These are phyloP conservation scores for Micoletzkya japonica DNA, from an alignment of 2,888 invertebrate genomes.

Conservation along the genomic window DNA sequence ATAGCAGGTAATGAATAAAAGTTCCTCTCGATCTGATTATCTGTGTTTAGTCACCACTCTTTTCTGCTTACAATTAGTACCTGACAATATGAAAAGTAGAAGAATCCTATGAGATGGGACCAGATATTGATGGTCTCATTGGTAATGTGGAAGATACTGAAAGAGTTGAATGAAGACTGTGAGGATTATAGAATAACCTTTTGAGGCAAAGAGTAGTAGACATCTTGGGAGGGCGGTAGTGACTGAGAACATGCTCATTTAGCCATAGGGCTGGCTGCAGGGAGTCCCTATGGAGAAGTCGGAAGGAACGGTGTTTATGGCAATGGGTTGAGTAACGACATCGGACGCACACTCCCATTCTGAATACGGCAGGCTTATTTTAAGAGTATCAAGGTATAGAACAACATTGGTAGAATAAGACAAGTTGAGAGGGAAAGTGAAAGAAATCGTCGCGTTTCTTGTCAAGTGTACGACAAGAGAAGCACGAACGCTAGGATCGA, in stretches of 20 bases:
- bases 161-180: not conserved
- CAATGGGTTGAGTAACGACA: conserved; percentile 28
- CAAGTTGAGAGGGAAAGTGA: no score
- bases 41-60: no score
- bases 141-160: conserved; percentile 90
- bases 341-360: conserved; percentile 9
- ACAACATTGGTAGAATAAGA: no score
- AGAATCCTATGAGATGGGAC: conserved; percentile 78
- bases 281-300: conserved; percentile 38
- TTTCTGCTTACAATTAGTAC: no score
- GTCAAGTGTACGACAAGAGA: no score
- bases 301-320: conserved; percentile 31
- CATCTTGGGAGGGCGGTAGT: conserved; percentile 68
- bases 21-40: conserved; percentile 82
- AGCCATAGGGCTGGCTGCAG: conserved; percentile 54
- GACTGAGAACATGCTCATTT: conserved; percentile 56
- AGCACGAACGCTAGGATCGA: no score
- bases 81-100: conserved; percentile 79
- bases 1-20: conserved; percentile 71
- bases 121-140: conserved; percentile 97
- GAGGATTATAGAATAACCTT: conserved; percentile 71
- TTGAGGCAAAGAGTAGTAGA: conserved; percentile 82
- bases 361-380: no score
- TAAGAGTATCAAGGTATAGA: no score
- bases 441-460: no score